Evolutionary conservation across 30 jellyfish, hydroid and myxozoan genomes (phyloP).

Genomic region (Hydra vulgaris): DNA sequence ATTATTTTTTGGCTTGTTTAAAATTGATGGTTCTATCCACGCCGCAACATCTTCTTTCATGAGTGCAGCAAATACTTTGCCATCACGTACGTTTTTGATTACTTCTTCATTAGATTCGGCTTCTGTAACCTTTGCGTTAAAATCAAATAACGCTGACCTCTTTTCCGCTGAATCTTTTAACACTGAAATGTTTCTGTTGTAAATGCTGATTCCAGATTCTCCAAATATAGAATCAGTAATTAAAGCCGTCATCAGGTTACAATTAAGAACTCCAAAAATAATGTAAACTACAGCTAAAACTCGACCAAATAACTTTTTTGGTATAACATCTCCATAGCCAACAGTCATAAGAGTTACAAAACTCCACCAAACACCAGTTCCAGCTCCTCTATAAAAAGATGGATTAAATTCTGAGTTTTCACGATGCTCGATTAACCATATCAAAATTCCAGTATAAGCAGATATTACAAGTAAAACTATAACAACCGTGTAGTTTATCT

Average conservation of each 20-base stretch:
- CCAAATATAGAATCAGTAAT: background rate
- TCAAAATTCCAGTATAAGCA: background rate
- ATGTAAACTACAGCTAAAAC: background rate
- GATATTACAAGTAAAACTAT: background rate
- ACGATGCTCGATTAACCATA: background rate
- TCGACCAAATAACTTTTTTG: background rate
- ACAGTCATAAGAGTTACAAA: background rate
- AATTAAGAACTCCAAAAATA: background rate
- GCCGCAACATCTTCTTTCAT: slow-evolving; percentile 3
- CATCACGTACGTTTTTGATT: background rate
- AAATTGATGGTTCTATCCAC: background rate
- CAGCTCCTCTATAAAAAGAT: background rate
- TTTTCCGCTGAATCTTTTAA: background rate
- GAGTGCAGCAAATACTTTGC: background rate
- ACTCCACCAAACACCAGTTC: slow-evolving; percentile 7
- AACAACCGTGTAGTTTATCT: background rate
- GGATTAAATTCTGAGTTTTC: background rate
- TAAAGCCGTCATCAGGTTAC: background rate
- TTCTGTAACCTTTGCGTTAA: background rate
- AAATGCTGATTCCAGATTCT: background rate
- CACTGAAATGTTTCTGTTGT: background rate
- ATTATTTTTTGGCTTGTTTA: too few relatives aligned
- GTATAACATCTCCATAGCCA: background rate
- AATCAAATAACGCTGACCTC: background rate
- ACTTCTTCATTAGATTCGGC: slow-evolving; percentile 1